phyloP scores from a whole-genome alignment of 2,888 invertebrate species.

The Tridacna gigas region DNA sequence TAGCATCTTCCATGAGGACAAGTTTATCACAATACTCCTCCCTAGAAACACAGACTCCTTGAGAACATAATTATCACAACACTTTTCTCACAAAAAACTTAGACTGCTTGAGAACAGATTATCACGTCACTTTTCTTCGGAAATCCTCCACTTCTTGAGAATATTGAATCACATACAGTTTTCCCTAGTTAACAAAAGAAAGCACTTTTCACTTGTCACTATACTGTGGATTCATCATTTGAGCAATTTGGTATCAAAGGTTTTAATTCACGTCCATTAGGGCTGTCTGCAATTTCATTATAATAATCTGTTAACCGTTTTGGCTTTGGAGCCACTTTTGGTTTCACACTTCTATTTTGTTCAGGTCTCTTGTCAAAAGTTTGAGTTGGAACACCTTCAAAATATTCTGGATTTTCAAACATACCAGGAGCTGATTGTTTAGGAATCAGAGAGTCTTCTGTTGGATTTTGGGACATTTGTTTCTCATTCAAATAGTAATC shows the following conservation, averaged over 20 bases:
- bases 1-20: neutral
- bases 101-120: constrained; percentile 14
- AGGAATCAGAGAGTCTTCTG: constrained; percentile 52
- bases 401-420: constrained; percentile 73
- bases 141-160: neutral
- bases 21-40: neutral
- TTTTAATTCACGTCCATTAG: constrained; percentile 46
- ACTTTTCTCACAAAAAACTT: constrained; percentile 1
- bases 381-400: constrained; percentile 52
- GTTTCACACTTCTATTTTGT: constrained; percentile 52
- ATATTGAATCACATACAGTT: neutral
- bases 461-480: constrained; percentile 41
- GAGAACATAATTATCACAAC: constrained; percentile 12
- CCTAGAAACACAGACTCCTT: no score
- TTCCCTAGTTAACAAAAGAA: constrained; percentile 4
- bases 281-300: constrained; percentile 54
- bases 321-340: constrained; percentile 62
- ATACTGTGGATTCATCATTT: constrained; percentile 54
- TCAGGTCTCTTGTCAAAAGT: constrained; percentile 6
- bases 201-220: constrained; percentile 9
- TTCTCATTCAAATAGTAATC: constrained; percentile 64
- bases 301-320: constrained; percentile 66
- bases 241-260: constrained; percentile 55
- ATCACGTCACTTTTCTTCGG: neutral
- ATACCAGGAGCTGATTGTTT: constrained; percentile 33